phyloP scores from a whole-genome alignment of 2,113 vertebrate species.

The Vulpes vulpes region DNA sequence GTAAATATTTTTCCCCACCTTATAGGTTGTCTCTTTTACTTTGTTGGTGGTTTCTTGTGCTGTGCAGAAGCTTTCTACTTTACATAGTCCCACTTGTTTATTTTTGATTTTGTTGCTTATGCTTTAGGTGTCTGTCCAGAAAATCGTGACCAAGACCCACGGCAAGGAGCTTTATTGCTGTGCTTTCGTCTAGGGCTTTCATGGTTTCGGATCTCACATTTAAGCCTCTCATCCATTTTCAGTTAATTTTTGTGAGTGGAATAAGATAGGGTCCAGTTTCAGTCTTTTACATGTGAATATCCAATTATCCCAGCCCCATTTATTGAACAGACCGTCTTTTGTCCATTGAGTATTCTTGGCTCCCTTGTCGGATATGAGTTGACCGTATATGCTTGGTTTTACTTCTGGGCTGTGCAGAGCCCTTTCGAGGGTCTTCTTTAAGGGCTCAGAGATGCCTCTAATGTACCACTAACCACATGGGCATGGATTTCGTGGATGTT shows the following conservation, averaged over 20 bases:
- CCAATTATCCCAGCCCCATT: background rate
- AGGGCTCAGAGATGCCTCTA: background rate
- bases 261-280: background rate
- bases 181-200: background rate
- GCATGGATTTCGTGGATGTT: background rate
- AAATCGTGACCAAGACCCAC: background rate
- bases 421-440: background rate
- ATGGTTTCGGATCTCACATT: background rate
- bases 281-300: background rate
- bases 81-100: background rate
- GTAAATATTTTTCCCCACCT: background rate
- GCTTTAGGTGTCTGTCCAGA: background rate
- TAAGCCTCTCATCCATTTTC: background rate
- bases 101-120: background rate
- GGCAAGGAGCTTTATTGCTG: background rate
- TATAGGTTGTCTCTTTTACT: background rate
- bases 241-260: background rate
- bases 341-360: background rate
- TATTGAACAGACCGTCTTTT: background rate
- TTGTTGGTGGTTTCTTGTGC: background rate
- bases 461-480: fast-evolving
- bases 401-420: background rate
- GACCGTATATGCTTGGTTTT: background rate
- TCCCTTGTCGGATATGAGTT: background rate
- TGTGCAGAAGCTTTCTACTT: background rate